phyloP scores from a whole-genome alignment of 2,113 vertebrate species.

The Peucedramus taeniatus region DNA sequence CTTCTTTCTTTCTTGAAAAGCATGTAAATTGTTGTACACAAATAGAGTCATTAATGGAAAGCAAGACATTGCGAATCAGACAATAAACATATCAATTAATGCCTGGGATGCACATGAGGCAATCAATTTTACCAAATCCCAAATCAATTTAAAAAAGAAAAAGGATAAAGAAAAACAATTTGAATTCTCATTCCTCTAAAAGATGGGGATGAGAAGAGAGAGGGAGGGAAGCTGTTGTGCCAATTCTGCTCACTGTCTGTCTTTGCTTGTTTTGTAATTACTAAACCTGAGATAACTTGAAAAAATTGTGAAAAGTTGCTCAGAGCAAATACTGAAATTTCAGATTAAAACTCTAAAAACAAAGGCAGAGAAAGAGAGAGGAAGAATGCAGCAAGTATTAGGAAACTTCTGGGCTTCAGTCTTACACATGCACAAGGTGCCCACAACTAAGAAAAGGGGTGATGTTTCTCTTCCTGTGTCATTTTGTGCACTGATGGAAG shows the following conservation, averaged over 20 bases:
- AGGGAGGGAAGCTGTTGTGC: not conserved
- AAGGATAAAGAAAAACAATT: not conserved
- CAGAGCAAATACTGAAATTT: not conserved
- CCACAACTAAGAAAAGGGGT: not conserved
- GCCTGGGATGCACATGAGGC: not conserved
- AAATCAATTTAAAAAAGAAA: constrained; percentile 17
- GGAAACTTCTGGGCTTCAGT: not conserved
- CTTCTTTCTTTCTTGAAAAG: not conserved
- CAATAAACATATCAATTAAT: constrained; percentile 53
- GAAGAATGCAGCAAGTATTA: not conserved
- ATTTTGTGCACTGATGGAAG: constrained; percentile 65
- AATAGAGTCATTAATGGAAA: constrained; percentile 38
- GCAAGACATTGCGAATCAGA: not conserved
- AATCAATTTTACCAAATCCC: constrained; percentile 59
- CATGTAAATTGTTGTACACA: not conserved
- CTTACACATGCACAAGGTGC: not conserved
- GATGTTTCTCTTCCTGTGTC: constrained; percentile 57
- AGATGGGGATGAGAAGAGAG: not conserved
- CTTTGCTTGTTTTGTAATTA: not conserved
- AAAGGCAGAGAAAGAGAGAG: not conserved
- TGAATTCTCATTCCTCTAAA: constrained; percentile 25
- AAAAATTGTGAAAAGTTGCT: not conserved
- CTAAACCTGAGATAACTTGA: not conserved
- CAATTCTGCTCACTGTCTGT: not conserved
- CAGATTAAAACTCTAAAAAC: not conserved